A percentile compares a stretch with the other conserved stretches of the same genome.
These are phyloP conservation scores for Syndactyla subalaris DNA, from an alignment of 2,797 vertebrate species.

Conservation along the genomic window DNA sequence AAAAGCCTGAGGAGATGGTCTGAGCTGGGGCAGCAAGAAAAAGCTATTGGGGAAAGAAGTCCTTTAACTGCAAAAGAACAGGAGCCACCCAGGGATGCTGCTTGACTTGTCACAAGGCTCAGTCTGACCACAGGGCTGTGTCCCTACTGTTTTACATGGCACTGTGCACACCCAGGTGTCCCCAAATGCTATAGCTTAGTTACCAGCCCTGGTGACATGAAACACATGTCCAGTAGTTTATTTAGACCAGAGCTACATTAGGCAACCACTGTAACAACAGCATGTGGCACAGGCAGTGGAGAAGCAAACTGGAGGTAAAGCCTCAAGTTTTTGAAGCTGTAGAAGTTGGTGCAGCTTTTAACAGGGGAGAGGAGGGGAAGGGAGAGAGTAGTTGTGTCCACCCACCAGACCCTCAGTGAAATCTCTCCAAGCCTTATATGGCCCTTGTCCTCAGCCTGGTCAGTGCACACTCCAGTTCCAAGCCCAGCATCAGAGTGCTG, in stretches of 20 bases:
- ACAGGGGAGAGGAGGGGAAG: no score
- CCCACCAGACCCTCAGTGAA: not conserved
- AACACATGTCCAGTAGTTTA: accelerated
- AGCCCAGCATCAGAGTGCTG: accelerated
- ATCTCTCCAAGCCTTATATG: not conserved
- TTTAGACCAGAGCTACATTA: not conserved
- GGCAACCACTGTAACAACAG: not conserved
- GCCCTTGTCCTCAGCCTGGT: not conserved
- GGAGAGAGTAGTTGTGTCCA: not conserved
- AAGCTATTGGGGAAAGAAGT: accelerated
- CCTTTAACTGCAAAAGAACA: not conserved
- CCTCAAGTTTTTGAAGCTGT: not conserved
- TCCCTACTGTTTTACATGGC: accelerated
- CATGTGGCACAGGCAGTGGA: not conserved
- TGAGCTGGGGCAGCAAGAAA: not conserved
- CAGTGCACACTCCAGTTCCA: accelerated
- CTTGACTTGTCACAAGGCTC: not conserved
- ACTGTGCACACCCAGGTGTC: not conserved
- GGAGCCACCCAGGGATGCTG: not conserved
- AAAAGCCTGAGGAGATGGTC: not conserved
- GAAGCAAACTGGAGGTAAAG: not conserved
- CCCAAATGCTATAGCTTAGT: not conserved
- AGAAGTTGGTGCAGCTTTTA: not conserved
- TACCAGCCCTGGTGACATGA: not conserved
- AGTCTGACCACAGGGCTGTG: no score